These are phyloP conservation scores for Cnemophilus loriae DNA, from an alignment of 2,113 vertebrate genomes.

Conservation along the genomic window DNA sequence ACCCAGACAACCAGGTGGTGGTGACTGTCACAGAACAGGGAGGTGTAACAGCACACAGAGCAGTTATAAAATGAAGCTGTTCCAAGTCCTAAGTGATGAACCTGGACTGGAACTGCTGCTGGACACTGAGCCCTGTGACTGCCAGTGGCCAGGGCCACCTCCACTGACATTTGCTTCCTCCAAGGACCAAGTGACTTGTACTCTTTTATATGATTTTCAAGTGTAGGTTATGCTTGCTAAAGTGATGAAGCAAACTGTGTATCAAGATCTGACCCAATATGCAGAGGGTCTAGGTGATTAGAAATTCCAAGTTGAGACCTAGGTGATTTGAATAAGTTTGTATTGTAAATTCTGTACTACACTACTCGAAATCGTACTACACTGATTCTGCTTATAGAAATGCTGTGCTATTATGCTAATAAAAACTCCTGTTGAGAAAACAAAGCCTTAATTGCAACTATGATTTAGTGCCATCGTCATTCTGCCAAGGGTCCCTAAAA, in stretches of 20 bases:
- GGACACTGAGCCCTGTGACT: background rate
- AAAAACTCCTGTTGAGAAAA: background rate
- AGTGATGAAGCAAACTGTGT: background rate
- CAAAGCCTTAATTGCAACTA: background rate
- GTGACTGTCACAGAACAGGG: background rate
- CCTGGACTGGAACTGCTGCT: background rate
- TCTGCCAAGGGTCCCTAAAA: background rate
- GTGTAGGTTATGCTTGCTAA: background rate
- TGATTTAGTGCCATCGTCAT: background rate
- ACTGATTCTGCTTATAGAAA: background rate
- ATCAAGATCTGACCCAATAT: background rate
- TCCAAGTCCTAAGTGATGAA: background rate
- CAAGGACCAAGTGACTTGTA: accelerated
- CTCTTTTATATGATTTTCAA: background rate
- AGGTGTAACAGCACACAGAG: background rate
- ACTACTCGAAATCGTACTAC: background rate
- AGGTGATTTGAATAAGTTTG: background rate
- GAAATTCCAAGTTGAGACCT: background rate
- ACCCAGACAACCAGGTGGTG: background rate
- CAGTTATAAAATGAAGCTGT: background rate
- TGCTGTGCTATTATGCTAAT: background rate
- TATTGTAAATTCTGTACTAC: background rate
- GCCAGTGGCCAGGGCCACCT: background rate
- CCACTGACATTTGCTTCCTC: background rate
- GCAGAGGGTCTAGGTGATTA: background rate